Evolutionary conservation across 2,888 invertebrate species (phyloP).

Genomic region (Maniola hyperantus): DNA sequence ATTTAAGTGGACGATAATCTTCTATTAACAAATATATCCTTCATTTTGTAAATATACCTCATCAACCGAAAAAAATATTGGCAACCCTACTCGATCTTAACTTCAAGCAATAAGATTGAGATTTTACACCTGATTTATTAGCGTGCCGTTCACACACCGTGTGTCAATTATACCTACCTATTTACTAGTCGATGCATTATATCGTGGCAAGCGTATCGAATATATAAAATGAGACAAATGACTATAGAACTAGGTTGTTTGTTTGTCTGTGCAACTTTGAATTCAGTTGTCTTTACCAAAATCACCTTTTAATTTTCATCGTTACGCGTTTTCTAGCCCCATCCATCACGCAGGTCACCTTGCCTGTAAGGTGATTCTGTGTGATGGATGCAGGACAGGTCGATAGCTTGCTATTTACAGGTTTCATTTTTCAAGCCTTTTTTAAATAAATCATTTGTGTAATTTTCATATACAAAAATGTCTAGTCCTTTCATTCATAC

Average conservation of each 20-base stretch:
- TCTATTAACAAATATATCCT: too few relatives aligned
- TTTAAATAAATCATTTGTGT: too few relatives aligned
- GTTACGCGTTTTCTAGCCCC: background rate
- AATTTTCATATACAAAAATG: too few relatives aligned
- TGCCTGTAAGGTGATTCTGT: too few relatives aligned
- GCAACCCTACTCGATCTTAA: slow-evolving; percentile 21
- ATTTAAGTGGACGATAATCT: too few relatives aligned
- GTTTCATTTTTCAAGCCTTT: too few relatives aligned
- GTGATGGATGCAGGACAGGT: too few relatives aligned
- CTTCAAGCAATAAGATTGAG: slow-evolving; percentile 32
- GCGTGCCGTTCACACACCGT: slow-evolving; percentile 5
- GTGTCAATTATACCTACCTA: slow-evolving; percentile 3
- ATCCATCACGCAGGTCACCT: background rate
- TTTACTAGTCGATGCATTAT: slow-evolving; percentile 21
- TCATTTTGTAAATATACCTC: too few relatives aligned
- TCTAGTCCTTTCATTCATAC: too few relatives aligned
- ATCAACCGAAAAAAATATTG: too few relatives aligned
- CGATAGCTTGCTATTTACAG: too few relatives aligned
- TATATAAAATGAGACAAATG: slow-evolving; percentile 21
- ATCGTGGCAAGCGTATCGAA: slow-evolving; percentile 18
- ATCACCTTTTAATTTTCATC: background rate
- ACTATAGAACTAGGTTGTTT: background rate
- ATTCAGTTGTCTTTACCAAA: background rate
- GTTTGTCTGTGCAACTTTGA: slow-evolving; percentile 8
- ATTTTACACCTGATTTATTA: slow-evolving; percentile 23